phyloP scores from a whole-genome alignment of 2,113 vertebrate genomes.

The Passer montanus region DNA sequence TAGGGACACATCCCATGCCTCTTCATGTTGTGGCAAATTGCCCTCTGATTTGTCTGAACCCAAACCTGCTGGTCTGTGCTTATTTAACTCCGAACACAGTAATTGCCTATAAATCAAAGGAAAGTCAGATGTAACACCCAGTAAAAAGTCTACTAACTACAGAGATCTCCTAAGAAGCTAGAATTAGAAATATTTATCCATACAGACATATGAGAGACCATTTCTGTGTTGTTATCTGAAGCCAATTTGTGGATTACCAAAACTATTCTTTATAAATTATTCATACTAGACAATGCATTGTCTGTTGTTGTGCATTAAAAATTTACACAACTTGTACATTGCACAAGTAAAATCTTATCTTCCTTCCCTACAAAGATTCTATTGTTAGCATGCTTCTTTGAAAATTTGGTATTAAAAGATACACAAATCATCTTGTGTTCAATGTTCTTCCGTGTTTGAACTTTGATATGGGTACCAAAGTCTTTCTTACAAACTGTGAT shows the following conservation, averaged over 20 bases:
- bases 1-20: not conserved
- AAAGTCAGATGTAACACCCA: not conserved
- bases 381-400: not conserved
- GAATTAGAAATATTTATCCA: not conserved
- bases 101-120: not conserved
- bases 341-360: not conserved
- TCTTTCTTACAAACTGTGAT: not conserved
- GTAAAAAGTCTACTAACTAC: not conserved
- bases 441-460: not conserved
- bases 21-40: not conserved
- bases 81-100: not conserved
- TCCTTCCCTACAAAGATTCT: not conserved
- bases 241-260: not conserved
- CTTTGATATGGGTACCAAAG: not conserved
- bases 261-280: conserved; percentile 1
- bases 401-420: not conserved
- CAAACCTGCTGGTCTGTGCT: not conserved
- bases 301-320: conserved; percentile 24
- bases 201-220: not conserved
- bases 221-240: not conserved
- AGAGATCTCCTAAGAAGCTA: not conserved
- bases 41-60: not conserved
- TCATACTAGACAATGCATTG: not conserved
- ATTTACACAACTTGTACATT: not conserved
- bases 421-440: not conserved